Evolutionary conservation across 2,888 invertebrate species (phyloP).

Genomic region (Erebia palarica): DNA sequence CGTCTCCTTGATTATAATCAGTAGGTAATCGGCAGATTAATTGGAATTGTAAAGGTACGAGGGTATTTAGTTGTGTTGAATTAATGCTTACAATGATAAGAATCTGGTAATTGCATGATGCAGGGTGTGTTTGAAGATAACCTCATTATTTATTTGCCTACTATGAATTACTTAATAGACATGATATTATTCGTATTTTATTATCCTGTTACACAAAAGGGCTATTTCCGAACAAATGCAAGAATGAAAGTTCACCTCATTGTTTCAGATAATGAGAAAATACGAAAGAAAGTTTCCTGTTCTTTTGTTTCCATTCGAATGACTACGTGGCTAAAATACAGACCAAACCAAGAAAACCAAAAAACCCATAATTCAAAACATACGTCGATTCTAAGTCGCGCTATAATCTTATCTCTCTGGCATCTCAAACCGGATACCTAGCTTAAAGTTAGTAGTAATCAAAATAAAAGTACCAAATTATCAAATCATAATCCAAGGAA

Average conservation of each 20-base stretch:
- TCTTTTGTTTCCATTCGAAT: neutral
- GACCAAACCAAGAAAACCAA: no score
- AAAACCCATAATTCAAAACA: neutral
- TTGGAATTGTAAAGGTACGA: neutral
- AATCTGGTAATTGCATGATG: conserved; percentile 5
- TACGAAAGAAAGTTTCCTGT: neutral
- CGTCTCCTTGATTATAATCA: conserved; percentile 26
- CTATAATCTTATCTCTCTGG: neutral
- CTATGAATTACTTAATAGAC: neutral
- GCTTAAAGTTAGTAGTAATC: conserved; percentile 5
- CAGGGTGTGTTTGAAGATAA: neutral
- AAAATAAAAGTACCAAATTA: conserved; percentile 24
- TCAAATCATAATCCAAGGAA: conserved; percentile 23
- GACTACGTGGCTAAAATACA: neutral
- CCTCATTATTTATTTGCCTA: neutral
- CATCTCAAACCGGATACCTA: conserved; percentile 16
- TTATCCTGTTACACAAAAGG: no score
- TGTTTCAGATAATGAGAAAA: no score
- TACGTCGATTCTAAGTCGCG: neutral
- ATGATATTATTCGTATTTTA: no score
- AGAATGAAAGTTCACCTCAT: no score
- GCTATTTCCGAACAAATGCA: no score
- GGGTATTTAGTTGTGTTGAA: neutral
- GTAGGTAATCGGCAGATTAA: conserved; percentile 13
- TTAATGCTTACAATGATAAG: neutral